A percentile compares a stretch with the other conserved stretches of the same genome.
phyloP scores from a whole-genome alignment of 2,888 invertebrate genomes.

The Diachrysia chrysitis region DNA sequence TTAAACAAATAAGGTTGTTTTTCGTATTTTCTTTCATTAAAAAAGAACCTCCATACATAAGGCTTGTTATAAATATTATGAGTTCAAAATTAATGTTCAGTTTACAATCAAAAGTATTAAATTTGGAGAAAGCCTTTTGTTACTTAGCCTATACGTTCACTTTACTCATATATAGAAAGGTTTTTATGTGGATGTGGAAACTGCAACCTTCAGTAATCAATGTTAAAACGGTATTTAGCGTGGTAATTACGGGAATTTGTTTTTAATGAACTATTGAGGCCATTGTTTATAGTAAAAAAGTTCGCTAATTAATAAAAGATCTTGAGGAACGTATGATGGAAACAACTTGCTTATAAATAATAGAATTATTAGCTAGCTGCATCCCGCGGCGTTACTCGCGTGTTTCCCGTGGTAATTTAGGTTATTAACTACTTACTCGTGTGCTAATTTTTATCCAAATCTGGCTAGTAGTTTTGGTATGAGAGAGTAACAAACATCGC shows the following conservation, averaged over 20 bases:
- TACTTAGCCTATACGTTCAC: slow-evolving; percentile 29
- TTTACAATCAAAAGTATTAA: slow-evolving; percentile 28
- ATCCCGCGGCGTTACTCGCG: not conserved
- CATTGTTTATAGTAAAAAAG: not conserved
- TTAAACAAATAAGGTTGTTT: too few relatives aligned
- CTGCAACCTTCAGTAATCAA: not conserved
- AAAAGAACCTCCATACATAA: too few relatives aligned
- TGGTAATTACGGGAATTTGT: not conserved
- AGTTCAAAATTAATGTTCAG: slow-evolving; percentile 14
- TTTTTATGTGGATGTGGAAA: not conserved
- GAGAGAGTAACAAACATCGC: not conserved
- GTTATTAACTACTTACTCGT: not conserved
- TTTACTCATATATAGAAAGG: slow-evolving; percentile 26
- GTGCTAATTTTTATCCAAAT: not conserved
- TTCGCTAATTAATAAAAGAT: not conserved
- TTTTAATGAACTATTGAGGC: not conserved
- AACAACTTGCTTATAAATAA: not conserved
- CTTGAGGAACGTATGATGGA: not conserved
- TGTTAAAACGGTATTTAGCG: slow-evolving; percentile 1
- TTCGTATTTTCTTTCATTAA: too few relatives aligned
- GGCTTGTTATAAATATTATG: too few relatives aligned
- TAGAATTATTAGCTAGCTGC: not conserved
- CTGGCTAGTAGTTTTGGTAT: not conserved
- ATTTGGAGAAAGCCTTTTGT: slow-evolving; percentile 40
- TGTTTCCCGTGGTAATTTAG: not conserved